Evolutionary conservation across 2,888 invertebrate genomes (phyloP), one percentile per base, ranked within the genome.

Genomic region (Polymixis lichenea): DNA sequence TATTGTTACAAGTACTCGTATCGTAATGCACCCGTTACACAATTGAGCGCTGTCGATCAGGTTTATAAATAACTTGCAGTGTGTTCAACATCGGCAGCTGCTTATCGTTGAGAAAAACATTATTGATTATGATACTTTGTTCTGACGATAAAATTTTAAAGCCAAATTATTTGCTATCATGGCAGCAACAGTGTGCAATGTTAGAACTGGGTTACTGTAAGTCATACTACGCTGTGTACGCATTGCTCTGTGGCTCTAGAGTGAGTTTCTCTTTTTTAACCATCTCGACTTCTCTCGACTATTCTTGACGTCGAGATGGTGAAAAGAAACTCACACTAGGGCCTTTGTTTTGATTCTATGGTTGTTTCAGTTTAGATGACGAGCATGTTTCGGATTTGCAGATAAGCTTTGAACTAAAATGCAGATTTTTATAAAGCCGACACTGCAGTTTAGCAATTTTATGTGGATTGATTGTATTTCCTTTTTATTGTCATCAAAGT

Each of bases 61-160:
- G 72, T 81, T 70, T 83, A 85, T 83, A 85, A 83, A 85, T 77
- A 82, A 58, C 70, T 56, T 13, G 38, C 55, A 75, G 56, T 68
- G 22, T 71, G 78, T 77, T 76, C 72, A 25, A 70, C 61, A 46
- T 62, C 62, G 68, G 43, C 77, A 85, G 84, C 77, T 86, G 84
- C 61, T 51, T 75, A 61, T 71, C 75, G 49, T 77, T 58, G 74
- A 78, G 68, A 75, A 82, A 77, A 71, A 70, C 76, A 32, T 76
- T 74, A 77, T 75, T 87, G 71, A 64, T 72, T 65, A 74, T 68
- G 22, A 73, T 61, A 56, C 56, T 72, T 74, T 67, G 60, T 60
- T 28, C 43, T 32, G 51, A 8, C 49, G 71, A 69, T 84, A 64
- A 78, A 72, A 61, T 72, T 84, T 72, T 70, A 84, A 32, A 60